Evolutionary conservation across 2,113 vertebrate species (phyloP).

Genomic region (Fukomys damarensis): DNA sequence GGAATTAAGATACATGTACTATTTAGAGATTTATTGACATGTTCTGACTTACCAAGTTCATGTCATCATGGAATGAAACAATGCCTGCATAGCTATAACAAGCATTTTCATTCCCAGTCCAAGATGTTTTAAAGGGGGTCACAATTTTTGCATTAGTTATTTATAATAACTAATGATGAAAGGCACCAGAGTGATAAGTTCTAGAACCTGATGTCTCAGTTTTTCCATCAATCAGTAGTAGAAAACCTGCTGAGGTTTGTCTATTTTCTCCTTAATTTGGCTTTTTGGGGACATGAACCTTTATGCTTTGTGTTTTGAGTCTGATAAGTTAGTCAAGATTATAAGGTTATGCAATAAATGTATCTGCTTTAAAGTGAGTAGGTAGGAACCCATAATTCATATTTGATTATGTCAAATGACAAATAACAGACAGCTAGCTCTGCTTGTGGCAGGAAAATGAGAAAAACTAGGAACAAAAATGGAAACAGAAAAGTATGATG

Average conservation of each 20-base stretch:
- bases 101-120: conserved; percentile 25
- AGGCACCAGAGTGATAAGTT: conserved; percentile 29
- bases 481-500: not conserved
- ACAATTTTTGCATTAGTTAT: conserved; percentile 52
- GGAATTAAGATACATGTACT: not conserved
- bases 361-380: not conserved
- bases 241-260: not conserved
- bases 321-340: conserved; percentile 30
- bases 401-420: not conserved
- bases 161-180: conserved; percentile 43
- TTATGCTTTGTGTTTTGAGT: conserved; percentile 2
- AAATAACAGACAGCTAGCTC: not conserved
- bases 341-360: not conserved
- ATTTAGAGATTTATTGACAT: not conserved
- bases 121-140: conserved; percentile 3
- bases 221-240: not conserved
- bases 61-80: not conserved
- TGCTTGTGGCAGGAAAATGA: not conserved
- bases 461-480: not conserved
- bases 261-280: not conserved
- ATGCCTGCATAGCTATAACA: not conserved
- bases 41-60: not conserved
- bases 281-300: not conserved
- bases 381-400: conserved; percentile 13
- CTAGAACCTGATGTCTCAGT: not conserved